Base-by-base conservation (phyloP, 2,113 vertebrate genomes). In the Turdus rufiventris region DNA sequence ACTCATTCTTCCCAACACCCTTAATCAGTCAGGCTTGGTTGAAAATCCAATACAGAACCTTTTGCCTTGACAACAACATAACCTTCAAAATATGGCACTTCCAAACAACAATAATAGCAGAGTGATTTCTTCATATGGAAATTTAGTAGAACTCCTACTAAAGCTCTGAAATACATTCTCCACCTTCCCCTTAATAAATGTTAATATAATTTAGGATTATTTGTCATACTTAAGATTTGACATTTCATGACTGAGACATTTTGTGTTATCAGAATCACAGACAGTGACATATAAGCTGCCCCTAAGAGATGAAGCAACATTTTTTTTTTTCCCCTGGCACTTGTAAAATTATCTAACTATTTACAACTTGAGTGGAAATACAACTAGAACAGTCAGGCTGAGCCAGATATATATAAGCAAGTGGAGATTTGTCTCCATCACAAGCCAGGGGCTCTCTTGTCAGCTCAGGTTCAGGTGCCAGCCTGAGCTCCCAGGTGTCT, bases 21-120 rank as follows among this genome's bases (percentile, higher is more conserved):
- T 97, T 98, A 98, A 98, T 98, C 98, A 98, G 97, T 97, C 90
- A 97, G 95, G 93, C 91, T 97, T 96, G 95, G 97, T 97, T 98
- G 97, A 96, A 96, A 96, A 97, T 97, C 96, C 98, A 98, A 97
- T 97, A 98, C 97, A 95, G 97, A 97, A 94, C 96, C 97, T 97
- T 97, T 98, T 97, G 97, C 96, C 96, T 98, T 97, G 94, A 96
- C 88, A 97, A 96, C 96, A 94, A 93, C 67, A 95, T 98, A 98
- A 98, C 98, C 97, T 98, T 98, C 94, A 97, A 98, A 98, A 97
- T 71, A 75, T 13, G 18, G 56, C 63, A 42, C 16, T 93, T 91
- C 48, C 75, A 96, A 96, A 95, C 43, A 94, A 83, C 54, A 94
- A 89, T 31, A 93, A 87, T 11, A 62, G 83, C 63, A 7, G 70